A percentile compares a stretch with the other conserved stretches of the same genome.
Evolutionary conservation across 2,113 vertebrate species (phyloP).

Genomic region (Varanus komodoensis): DNA sequence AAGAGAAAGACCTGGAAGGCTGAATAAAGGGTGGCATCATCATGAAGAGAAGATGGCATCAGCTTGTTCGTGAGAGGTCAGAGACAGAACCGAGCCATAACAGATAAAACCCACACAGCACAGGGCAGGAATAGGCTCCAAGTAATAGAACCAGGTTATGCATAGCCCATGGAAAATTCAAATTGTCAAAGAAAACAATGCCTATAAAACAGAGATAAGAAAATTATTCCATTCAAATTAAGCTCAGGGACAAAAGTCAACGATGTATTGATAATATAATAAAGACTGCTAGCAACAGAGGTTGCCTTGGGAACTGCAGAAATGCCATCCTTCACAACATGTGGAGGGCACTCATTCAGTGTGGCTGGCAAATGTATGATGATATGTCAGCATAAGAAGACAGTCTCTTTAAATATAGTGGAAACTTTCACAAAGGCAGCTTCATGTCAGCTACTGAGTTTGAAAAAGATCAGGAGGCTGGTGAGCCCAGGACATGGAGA

Average conservation of each 20-base stretch:
- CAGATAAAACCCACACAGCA: too few relatives aligned
- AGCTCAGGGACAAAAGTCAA: neutral
- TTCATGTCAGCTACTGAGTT: neutral
- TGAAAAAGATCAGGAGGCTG: neutral
- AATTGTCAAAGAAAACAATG: neutral
- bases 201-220: neutral
- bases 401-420: neutral
- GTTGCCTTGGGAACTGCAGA: too few relatives aligned
- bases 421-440: neutral
- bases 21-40: too few relatives aligned
- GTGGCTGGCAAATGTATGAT: neutral
- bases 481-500: neutral
- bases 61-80: too few relatives aligned
- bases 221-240: neutral
- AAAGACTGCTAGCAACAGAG: too few relatives aligned
- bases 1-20: too few relatives aligned
- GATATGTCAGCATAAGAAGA: neutral
- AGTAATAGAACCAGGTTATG: too few relatives aligned
- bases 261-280: too few relatives aligned
- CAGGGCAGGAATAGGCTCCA: too few relatives aligned
- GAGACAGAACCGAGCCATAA: too few relatives aligned
- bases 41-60: too few relatives aligned
- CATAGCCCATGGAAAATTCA: too few relatives aligned
- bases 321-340: neutral
- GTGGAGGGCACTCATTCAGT: neutral